phyloP scores from a whole-genome alignment of 2,888 invertebrate genomes.

The Lycophotia porphyrea region DNA sequence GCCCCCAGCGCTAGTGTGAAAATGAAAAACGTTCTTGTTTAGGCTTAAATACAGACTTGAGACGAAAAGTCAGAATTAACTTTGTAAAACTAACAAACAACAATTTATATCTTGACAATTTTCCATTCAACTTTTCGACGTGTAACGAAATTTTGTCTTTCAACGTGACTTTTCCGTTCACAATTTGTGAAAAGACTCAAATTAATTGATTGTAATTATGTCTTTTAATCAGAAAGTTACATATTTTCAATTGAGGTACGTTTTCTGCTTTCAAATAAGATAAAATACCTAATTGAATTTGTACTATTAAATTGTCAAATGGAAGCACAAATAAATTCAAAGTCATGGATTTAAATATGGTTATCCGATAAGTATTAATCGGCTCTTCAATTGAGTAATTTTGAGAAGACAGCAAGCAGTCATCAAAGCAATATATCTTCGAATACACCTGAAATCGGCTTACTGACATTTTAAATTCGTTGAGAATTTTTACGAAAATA shows the following conservation, averaged over 20 bases:
- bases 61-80: constrained; percentile 68
- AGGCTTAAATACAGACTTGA: constrained; percentile 72
- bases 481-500: constrained; percentile 25
- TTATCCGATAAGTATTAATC: constrained; percentile 34
- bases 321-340: not conserved
- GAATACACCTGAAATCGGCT: constrained; percentile 24
- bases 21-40: constrained; percentile 79
- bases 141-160: constrained; percentile 33
- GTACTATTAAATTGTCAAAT: not conserved
- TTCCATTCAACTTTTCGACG: constrained; percentile 63
- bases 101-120: constrained; percentile 59
- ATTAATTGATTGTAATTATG: constrained; percentile 27
- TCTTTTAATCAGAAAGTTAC: constrained; percentile 8
- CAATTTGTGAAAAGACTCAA: constrained; percentile 33
- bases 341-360: constrained; percentile 22
- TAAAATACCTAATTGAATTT: not conserved
- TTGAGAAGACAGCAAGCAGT: constrained; percentile 42
- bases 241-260: not conserved
- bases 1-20: constrained; percentile 73
- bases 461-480: constrained; percentile 28
- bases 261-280: not conserved
- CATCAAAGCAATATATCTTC: constrained; percentile 35
- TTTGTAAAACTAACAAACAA: constrained; percentile 68
- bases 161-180: constrained; percentile 14
- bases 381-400: constrained; percentile 37